A percentile compares a stretch with the other conserved stretches of the same genome.
Evolutionary conservation across 2,797 vertebrate species (phyloP).

Genomic region (Danio albolineatus): DNA sequence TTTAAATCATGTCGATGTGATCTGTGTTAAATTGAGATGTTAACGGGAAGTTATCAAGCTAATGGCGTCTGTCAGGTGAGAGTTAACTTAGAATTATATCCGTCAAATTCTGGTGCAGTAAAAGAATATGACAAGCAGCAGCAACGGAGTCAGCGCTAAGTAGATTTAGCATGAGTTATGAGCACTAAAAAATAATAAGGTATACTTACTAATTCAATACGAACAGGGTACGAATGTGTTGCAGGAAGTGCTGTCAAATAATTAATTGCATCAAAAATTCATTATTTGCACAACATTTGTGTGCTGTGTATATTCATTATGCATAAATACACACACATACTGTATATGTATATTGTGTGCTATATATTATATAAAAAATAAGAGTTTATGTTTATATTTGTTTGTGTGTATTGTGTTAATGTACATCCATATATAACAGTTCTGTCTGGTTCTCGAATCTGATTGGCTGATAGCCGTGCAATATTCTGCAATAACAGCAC

Average conservation of each 20-base stretch:
- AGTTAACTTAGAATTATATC: conserved; percentile 49
- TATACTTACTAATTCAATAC: background rate
- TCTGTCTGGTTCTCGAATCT: too few species aligned
- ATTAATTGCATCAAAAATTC: too few species aligned
- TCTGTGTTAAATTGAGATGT: conserved; percentile 24
- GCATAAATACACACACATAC: too few species aligned
- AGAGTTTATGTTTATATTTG: too few species aligned
- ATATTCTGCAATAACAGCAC: too few species aligned
- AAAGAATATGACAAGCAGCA: background rate
- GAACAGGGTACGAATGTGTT: background rate
- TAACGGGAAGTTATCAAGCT: conserved; percentile 45
- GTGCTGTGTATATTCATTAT: too few species aligned
- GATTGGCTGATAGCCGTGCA: too few species aligned
- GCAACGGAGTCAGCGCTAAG: background rate
- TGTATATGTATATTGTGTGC: too few species aligned
- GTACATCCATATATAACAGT: too few species aligned
- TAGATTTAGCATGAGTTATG: background rate
- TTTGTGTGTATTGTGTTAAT: too few species aligned
- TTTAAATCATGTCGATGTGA: conserved; percentile 20
- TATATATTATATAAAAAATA: too few species aligned
- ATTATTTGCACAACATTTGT: too few species aligned
- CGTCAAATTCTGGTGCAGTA: conserved; percentile 29
- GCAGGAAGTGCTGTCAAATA: background rate
- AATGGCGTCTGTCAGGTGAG: conserved; percentile 47
- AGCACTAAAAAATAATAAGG: background rate